Base-by-base conservation (phyloP, 2,888 invertebrate genomes). In the Epistrophe grossulariae region DNA sequence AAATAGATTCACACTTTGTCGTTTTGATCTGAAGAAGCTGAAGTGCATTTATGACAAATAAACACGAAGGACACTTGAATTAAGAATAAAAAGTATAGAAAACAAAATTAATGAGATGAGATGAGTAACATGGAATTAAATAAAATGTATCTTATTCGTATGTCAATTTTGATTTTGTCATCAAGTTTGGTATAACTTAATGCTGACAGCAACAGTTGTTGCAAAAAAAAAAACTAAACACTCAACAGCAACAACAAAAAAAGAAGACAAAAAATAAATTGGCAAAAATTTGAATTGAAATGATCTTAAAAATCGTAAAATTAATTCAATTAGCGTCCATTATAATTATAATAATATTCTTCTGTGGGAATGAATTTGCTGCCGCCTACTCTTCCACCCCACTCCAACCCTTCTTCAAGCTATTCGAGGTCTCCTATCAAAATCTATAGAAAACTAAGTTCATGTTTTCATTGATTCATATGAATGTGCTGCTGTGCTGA, bases 251-350 rank as follows among this genome's bases (percentile, higher is more conserved):
- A 57, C 11, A 24, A 24, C 24, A 24, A 24, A 24, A 24, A 66
- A 55, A 50, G 9, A 68, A 60, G 48, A 17, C 31, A 4, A 24
- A 72, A 11, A 72, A 73, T 43, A 59, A 77, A 78, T 81, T 81
- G 70, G 57, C 80, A 80, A 84, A 52, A 66, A 79, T 38, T 64
- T 38, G 0, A 19, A 35, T 45, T 35, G 19, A 68, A 68, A 68
- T 50, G 6, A 68, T 76, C 24, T 48, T 72, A 66, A 73, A 72
- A 78, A 52, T 57, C 55, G 50, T 70, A 70, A 62, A 85, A 85
- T 85, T 85, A 81, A 85, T 81, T 81, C 84, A 85, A 85, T 81
- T 85, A 85, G 81, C 35, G 48, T 73, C 68, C 81, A 84, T 84
- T 84, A 76, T 72, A 71, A 62, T 2, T 24, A 24, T 24, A 24